Conservation (phyloP, 2,113 vertebrate species). For the Tor tambroides region DNA sequence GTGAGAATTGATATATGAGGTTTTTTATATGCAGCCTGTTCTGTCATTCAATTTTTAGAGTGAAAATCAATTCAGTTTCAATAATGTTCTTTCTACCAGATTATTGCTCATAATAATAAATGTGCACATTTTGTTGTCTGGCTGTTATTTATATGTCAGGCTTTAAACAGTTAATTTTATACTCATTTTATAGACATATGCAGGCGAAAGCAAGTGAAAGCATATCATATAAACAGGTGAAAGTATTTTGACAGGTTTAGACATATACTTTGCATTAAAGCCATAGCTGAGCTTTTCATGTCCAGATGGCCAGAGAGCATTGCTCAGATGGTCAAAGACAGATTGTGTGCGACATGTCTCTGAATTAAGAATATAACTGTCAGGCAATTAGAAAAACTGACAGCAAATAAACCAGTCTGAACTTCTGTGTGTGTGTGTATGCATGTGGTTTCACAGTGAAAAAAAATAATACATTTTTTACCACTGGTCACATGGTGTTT, state of each 20-base stretch:
- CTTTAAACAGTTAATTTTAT: neutral
- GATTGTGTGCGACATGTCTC: neutral
- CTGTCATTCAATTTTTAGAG: neutral
- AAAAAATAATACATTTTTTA: neutral
- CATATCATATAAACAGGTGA: neutral
- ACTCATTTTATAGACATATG: neutral
- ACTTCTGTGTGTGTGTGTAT: neutral
- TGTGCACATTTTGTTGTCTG: neutral
- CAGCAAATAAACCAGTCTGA: constrained; percentile 12
- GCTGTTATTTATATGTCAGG: neutral
- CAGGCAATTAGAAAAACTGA: constrained; percentile 18
- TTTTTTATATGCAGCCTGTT: neutral
- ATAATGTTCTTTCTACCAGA: neutral
- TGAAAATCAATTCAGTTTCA: neutral
- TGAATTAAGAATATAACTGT: neutral
- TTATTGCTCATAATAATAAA: neutral
- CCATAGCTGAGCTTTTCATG: neutral
- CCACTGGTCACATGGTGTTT: neutral
- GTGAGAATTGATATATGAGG: neutral
- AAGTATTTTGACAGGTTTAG: neutral
- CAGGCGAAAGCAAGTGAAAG: neutral
- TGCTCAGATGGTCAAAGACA: constrained; percentile 15
- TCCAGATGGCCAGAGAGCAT: constrained; percentile 25
- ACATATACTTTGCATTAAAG: neutral
- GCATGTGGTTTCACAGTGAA: neutral